These are phyloP conservation scores for Varroa destructor DNA, from an alignment of 1,140 invertebrate genomes.

Conservation along the genomic window DNA sequence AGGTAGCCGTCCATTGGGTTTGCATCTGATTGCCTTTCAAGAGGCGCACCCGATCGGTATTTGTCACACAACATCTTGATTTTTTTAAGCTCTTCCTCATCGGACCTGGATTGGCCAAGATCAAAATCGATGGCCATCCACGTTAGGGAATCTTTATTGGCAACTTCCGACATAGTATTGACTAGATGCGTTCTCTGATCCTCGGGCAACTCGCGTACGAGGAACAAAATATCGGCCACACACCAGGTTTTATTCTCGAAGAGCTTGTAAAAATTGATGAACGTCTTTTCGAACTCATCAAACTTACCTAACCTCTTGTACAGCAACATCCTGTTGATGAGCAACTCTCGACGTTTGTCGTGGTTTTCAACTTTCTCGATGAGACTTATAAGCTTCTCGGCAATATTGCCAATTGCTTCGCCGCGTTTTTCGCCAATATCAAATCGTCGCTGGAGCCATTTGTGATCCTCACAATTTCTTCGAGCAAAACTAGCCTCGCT, in stretches of 20 bases:
- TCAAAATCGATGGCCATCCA: conserved; percentile 19
- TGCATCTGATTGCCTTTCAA: conserved; percentile 5
- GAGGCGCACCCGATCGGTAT: background rate
- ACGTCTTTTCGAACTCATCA: background rate
- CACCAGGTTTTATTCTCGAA: conserved; percentile 21
- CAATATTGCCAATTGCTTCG: background rate
- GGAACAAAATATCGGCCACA: background rate
- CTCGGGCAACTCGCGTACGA: background rate
- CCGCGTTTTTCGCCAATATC: background rate
- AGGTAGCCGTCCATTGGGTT: conserved; percentile 2
- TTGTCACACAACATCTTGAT: conserved; percentile 6
- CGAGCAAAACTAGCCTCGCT: background rate
- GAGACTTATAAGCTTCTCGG: conserved; percentile 12
- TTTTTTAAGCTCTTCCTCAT: conserved; percentile 3
- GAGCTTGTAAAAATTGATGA: conserved; percentile 1
- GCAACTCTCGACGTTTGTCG: conserved; percentile 6
- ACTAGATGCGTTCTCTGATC: background rate
- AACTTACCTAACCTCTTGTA: background rate
- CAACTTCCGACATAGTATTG: background rate
- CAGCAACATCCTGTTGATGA: conserved; percentile 4
- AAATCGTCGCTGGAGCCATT: conserved; percentile 7
- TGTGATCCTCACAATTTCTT: background rate
- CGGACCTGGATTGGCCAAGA: conserved; percentile 1
- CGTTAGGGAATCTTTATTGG: background rate
- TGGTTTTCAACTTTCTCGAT: conserved; percentile 11